Conservation (phyloP, 2,888 invertebrate genomes). For the Lasiommata megera region DNA sequence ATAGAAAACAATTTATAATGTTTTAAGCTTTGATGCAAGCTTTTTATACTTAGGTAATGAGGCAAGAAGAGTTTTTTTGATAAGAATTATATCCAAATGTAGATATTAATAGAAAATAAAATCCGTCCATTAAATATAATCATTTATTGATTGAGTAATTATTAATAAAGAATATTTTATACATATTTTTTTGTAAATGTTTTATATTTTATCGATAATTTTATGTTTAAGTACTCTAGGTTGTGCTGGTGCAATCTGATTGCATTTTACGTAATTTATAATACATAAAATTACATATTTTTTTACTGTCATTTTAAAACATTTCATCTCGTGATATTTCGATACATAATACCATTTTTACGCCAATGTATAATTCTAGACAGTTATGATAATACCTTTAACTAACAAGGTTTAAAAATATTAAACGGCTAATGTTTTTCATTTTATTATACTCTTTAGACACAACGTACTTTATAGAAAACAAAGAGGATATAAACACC, state of each 20-base stretch:
- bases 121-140: constrained; percentile 50
- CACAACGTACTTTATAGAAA: too few relatives aligned
- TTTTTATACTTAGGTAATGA: too few relatives aligned
- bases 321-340: neutral
- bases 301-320: neutral
- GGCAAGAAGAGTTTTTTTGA: neutral
- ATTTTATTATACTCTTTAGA: too few relatives aligned
- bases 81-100: constrained; percentile 64
- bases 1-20: too few relatives aligned
- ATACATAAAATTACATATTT: constrained; percentile 3
- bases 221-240: constrained; percentile 50
- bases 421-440: too few relatives aligned
- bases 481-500: too few relatives aligned
- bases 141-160: constrained; percentile 40
- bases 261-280: constrained; percentile 50
- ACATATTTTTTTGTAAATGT: constrained; percentile 37
- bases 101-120: constrained; percentile 59
- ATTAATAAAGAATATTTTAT: constrained; percentile 21
- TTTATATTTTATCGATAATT: constrained; percentile 22
- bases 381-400: too few relatives aligned
- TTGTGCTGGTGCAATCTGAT: constrained; percentile 71
- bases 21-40: too few relatives aligned
- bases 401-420: neutral
- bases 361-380: too few relatives aligned
- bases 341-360: too few relatives aligned